phyloP scores from a whole-genome alignment of 2,888 invertebrate species.

The Lamproptera curius region DNA sequence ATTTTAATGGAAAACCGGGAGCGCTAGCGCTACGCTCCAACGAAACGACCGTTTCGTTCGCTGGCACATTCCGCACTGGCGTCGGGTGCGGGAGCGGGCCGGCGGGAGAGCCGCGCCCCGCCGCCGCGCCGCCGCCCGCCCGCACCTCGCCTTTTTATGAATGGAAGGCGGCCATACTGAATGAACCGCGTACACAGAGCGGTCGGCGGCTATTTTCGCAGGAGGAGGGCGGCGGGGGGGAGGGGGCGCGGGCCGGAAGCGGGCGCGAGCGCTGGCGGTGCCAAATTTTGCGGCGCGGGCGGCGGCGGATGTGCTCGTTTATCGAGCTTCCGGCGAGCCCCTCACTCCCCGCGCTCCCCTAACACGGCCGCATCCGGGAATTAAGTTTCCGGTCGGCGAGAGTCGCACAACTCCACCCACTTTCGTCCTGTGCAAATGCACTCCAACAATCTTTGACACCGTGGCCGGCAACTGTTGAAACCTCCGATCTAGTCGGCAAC shows the following conservation, averaged over 20 bases:
- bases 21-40: slow-evolving; percentile 78
- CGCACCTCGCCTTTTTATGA: slow-evolving; percentile 82
- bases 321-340: slow-evolving; percentile 73
- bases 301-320: slow-evolving; percentile 77
- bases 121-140: slow-evolving; percentile 70
- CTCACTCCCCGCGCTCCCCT: slow-evolving; percentile 44
- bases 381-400: slow-evolving; percentile 75
- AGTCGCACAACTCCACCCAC: slow-evolving; percentile 70
- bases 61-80: slow-evolving; percentile 78
- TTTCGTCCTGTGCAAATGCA: slow-evolving; percentile 56
- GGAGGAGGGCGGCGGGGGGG: slow-evolving; percentile 63
- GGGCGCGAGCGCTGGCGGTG: slow-evolving; percentile 74
- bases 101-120: slow-evolving; percentile 71
- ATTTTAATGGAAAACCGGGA: slow-evolving; percentile 78
- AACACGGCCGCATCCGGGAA: slow-evolving; percentile 77
- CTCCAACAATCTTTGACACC: slow-evolving; percentile 33
- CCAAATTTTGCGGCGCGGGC: slow-evolving; percentile 78
- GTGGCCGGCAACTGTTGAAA: slow-evolving; percentile 20
- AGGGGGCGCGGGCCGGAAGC: slow-evolving; percentile 74
- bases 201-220: slow-evolving; percentile 77
- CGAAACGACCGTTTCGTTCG: slow-evolving; percentile 79
- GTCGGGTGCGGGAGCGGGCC: slow-evolving; percentile 71
- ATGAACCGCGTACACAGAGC: slow-evolving; percentile 81
- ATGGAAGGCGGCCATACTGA: slow-evolving; percentile 85
- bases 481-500: slow-evolving; percentile 8